Base-by-base conservation (phyloP, 2,888 invertebrate species). In the Nebria salina region DNA sequence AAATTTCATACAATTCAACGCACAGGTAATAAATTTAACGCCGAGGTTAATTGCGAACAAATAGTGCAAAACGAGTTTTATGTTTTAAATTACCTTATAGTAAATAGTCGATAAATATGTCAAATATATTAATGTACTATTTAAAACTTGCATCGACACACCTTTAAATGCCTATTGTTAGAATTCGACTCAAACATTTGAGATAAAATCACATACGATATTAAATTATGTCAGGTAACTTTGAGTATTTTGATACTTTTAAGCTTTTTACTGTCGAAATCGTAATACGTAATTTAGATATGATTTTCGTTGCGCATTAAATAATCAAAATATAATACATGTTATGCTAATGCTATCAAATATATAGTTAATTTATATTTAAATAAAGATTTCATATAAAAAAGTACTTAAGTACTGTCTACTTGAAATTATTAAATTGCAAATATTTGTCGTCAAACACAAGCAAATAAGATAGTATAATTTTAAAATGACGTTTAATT, bases 101-200 rank as follows among this genome's bases (percentile, higher is more conserved):
- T 54, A 54, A 54, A 54, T 54, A 54, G 54, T 54, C 54, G 54
- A 54, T 54, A 54, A 54, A 54, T 54, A 54, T 54, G 54, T 54
- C 54, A 54, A 54, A 54, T 7, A 54, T 54, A 54, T 54, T 54
- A 54, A 54, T 54, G 54, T 54, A 54, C 3, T 54, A 54, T 54
- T 54, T 54, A 54, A 13, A 54, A 54, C 11, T 54, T 54, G 13
- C 77, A 77, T 68, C 72, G 72, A 72, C 77, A 77, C 34, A 26
- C 34, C 34, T 72, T 72, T 72, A 7, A n/a, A 26, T 72, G 9
- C 5, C 34, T 72, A 72, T 26, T 72, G 34, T 72, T 72, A 26
- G 1, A 54, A 8, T 6, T 6, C 13, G 8, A 54, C 2, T 6
- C 8, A 11, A 13, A 54, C 4, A 72, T 25, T 6, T 34, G 26